Evolutionary conservation across 2,113 vertebrate genomes (phyloP).

Genomic region (Hypomesus transpacificus): DNA sequence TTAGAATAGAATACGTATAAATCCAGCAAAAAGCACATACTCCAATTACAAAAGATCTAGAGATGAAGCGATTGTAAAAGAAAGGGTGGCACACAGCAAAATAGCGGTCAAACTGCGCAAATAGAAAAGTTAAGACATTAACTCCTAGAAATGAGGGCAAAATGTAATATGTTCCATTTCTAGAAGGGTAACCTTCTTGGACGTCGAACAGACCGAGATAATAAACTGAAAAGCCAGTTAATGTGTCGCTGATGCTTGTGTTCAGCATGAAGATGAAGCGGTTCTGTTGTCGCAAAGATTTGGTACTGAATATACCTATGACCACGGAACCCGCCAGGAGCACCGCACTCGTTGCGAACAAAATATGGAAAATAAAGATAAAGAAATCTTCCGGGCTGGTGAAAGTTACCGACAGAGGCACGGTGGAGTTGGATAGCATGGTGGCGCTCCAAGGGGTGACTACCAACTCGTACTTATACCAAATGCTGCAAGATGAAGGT

Average conservation of each 20-base stretch:
- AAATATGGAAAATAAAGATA: conserved; percentile 69
- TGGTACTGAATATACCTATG: conserved; percentile 58
- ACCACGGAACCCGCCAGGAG: conserved; percentile 69
- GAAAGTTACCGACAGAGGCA: conserved; percentile 67
- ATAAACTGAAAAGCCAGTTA: conserved; percentile 72
- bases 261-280: conserved; percentile 77
- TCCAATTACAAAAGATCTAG: conserved; percentile 46
- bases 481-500: neutral
- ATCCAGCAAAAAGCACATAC: conserved; percentile 69
- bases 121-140: conserved; percentile 73
- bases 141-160: conserved; percentile 73
- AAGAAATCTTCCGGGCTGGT: conserved; percentile 57
- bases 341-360: conserved; percentile 66
- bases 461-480: neutral
- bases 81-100: conserved; percentile 71
- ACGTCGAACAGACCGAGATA: conserved; percentile 77
- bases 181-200: conserved; percentile 72
- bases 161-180: conserved; percentile 71
- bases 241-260: conserved; percentile 75
- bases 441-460: conserved; percentile 7
- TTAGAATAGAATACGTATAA: conserved; percentile 67
- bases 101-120: conserved; percentile 75
- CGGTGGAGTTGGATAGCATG: conserved; percentile 58
- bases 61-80: conserved; percentile 67
- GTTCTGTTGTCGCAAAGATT: conserved; percentile 67